Percentiles rank a stretch among this genome's conserved stretches.
phyloP scores from a whole-genome alignment of 2,888 invertebrate genomes.

The Hofmannophila pseudospretella region DNA sequence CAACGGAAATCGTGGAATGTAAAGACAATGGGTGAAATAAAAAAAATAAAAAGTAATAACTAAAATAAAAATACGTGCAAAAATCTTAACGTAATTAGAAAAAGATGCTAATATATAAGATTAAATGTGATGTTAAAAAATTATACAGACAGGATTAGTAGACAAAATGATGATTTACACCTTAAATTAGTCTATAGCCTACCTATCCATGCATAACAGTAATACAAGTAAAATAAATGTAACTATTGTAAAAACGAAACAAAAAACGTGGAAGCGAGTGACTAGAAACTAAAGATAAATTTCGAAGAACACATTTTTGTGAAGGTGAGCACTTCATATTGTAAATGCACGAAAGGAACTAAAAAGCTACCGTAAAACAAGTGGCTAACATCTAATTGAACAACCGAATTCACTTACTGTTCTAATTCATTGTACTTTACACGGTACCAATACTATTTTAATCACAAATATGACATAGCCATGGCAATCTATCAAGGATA shows the following conservation, averaged over 20 bases:
- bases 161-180: too few relatives aligned
- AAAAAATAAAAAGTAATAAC: conserved; percentile 27
- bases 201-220: too few relatives aligned
- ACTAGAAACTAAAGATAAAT: conserved; percentile 59
- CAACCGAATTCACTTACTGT: conserved; percentile 35
- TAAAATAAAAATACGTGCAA: background rate
- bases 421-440: conserved; percentile 51
- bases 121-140: conserved; percentile 46
- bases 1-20: conserved; percentile 59
- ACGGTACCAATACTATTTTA: conserved; percentile 3
- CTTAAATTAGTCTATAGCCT: too few relatives aligned
- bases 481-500: too few relatives aligned
- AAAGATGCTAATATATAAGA: background rate
- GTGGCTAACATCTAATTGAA: conserved; percentile 32
- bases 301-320: conserved; percentile 31
- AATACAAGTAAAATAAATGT: too few relatives aligned
- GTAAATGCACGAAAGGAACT: conserved; percentile 66
- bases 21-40: conserved; percentile 30
- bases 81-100: background rate
- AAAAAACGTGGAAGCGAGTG: conserved; percentile 53
- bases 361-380: conserved; percentile 22
- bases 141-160: conserved; percentile 11
- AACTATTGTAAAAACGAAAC: background rate
- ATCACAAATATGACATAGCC: conserved; percentile 14
- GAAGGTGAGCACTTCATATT: conserved; percentile 18